Conservation (phyloP, 2,797 vertebrate species). For the Lithobates pipiens region DNA sequence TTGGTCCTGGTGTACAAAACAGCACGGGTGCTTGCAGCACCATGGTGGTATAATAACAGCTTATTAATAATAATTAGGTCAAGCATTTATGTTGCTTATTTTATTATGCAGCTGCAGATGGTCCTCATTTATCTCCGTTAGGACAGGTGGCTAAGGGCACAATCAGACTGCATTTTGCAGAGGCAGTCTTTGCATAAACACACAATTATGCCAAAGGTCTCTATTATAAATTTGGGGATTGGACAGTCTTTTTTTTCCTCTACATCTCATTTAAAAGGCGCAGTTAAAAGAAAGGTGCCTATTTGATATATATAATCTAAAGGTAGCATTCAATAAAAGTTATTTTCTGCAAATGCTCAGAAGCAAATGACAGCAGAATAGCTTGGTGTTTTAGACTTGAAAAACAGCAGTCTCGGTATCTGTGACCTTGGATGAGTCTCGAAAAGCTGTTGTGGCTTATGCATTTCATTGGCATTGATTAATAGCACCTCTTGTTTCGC, state of each 20-base stretch:
- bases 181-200: conserved; percentile 22
- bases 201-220: conserved; percentile 32
- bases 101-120: conserved; percentile 59
- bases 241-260: conserved; percentile 16
- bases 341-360: conserved; percentile 30
- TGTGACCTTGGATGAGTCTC: conserved; percentile 39
- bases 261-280: conserved; percentile 30
- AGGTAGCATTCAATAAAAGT: conserved; percentile 1
- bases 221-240: conserved; percentile 13
- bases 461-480: conserved; percentile 52
- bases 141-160: conserved; percentile 53
- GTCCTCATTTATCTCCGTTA: conserved; percentile 60
- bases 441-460: conserved; percentile 36
- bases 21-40: conserved; percentile 53
- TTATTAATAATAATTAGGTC: conserved; percentile 63
- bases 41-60: conserved; percentile 56
- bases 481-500: conserved; percentile 50
- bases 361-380: conserved; percentile 11
- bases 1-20: conserved; percentile 56
- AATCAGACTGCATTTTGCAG: conserved; percentile 27
- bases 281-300: conserved; percentile 17
- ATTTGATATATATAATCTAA: conserved; percentile 29
- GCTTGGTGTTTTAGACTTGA: conserved; percentile 14
- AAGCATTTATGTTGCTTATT: conserved; percentile 54
- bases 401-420: conserved; percentile 29